phyloP scores from a whole-genome alignment of 2,888 invertebrate species.

The Drosophila anomelani region DNA sequence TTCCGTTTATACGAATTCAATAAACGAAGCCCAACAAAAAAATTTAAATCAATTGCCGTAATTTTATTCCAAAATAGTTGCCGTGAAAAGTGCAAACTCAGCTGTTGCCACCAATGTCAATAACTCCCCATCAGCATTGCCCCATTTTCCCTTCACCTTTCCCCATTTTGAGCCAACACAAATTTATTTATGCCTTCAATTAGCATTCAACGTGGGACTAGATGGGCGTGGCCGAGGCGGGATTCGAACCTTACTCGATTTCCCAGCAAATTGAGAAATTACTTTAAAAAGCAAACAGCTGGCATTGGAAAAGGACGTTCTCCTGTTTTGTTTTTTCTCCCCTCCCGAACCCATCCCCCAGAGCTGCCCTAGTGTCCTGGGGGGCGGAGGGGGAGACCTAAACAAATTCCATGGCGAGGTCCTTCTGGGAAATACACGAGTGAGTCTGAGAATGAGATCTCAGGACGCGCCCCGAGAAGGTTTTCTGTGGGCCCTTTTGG shows the following conservation, averaged over 20 bases:
- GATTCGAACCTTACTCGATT: conserved; percentile 14
- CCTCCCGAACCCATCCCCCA: neutral
- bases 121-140: neutral
- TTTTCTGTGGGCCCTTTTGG: conserved; percentile 13
- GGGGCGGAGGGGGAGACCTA: neutral
- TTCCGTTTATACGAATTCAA: neutral
- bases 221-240: conserved; percentile 13
- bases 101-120: conserved; percentile 19
- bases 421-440: conserved; percentile 12
- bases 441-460: conserved; percentile 11
- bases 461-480: conserved; percentile 1
- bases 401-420: neutral
- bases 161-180: conserved; percentile 11
- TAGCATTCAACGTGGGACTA: conserved; percentile 19
- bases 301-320: neutral
- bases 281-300: conserved; percentile 42
- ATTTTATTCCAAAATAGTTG: conserved; percentile 1
- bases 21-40: neutral
- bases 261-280: conserved; percentile 35
- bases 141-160: conserved; percentile 7
- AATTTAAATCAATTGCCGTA: neutral
- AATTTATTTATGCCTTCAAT: conserved; percentile 46
- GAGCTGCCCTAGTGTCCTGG: neutral
- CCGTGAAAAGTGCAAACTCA: conserved; percentile 17
- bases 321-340: conserved; percentile 14